Conservation (phyloP, 2,888 invertebrate species). For the Protophormia terraenovae region DNA sequence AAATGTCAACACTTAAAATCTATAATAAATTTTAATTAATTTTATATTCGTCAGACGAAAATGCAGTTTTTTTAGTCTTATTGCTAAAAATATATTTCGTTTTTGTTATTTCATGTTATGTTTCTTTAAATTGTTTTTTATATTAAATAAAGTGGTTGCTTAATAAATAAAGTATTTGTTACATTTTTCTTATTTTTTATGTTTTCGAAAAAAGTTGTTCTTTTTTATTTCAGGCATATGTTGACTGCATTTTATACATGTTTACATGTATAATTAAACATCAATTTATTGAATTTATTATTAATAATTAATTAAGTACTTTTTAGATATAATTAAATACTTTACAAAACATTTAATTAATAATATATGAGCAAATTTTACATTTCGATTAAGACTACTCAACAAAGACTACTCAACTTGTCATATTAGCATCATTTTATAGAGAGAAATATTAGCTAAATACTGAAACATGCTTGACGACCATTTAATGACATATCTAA, state of each 20-base stretch:
- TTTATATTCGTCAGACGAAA: conserved; percentile 52
- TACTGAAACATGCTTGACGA: no score
- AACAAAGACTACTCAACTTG: not conserved
- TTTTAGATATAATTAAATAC: not conserved
- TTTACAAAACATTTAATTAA: not conserved
- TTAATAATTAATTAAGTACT: conserved; percentile 20
- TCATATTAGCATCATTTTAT: no score
- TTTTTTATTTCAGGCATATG: conserved; percentile 64
- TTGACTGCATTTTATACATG: conserved; percentile 64
- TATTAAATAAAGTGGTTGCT: conserved; percentile 21
- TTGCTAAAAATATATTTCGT: conserved; percentile 12
- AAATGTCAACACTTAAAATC: conserved; percentile 42
- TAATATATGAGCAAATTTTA: conserved; percentile 25
- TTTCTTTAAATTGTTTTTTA: conserved; percentile 14
- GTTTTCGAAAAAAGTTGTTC: conserved; percentile 7
- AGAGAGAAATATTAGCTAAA: no score
- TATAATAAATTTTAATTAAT: conserved; percentile 9
- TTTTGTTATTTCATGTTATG: not conserved
- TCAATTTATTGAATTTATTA: conserved; percentile 15
- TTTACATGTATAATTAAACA: conserved; percentile 46
- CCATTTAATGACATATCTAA: no score
- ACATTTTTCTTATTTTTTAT: not conserved
- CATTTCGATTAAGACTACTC: not conserved
- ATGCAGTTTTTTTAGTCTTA: conserved; percentile 43
- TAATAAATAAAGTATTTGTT: conserved; percentile 20